phyloP scores from a whole-genome alignment of 1,140 invertebrate genomes.

The Danaus melanippus region DNA sequence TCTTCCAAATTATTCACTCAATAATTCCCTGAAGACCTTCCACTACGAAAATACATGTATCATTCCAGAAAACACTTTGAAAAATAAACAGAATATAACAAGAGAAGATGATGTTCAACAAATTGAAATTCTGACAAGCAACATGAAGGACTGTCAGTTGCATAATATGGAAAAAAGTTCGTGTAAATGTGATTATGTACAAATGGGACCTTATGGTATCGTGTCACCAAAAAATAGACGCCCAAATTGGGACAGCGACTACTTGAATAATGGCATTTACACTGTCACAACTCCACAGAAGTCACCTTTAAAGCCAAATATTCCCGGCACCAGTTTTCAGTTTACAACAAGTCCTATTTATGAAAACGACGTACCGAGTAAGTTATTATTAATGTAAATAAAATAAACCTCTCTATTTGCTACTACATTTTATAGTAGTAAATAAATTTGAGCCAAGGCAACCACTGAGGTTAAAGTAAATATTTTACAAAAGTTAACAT shows the following conservation, averaged over 20 bases:
- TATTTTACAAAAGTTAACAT: no score
- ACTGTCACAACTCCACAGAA: constrained; percentile 58
- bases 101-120: constrained; percentile 63
- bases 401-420: no score
- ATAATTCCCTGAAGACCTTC: constrained; percentile 72
- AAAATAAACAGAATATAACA: constrained; percentile 57
- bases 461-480: no score
- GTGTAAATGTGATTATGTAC: constrained; percentile 63
- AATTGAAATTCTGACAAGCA: constrained; percentile 59
- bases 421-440: no score
- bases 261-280: constrained; percentile 57
- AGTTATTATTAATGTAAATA: constrained; percentile 3
- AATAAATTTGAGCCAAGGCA: no score
- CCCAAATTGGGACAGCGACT: constrained; percentile 58
- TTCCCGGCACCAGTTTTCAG: constrained; percentile 59
- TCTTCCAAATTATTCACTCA: constrained; percentile 73
- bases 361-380: constrained; percentile 60
- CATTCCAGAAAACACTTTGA: constrained; percentile 55
- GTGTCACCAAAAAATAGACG: constrained; percentile 49
- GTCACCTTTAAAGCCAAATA: constrained; percentile 44
- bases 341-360: constrained; percentile 63
- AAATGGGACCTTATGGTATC: constrained; percentile 57
- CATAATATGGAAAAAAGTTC: constrained; percentile 56
- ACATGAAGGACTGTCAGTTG: constrained; percentile 62
- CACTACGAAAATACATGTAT: constrained; percentile 64